Percentiles rank a stretch among this genome's conserved stretches.
Evolutionary conservation across 2,113 vertebrate species (phyloP).

Genomic region (Bubo blakistoni): DNA sequence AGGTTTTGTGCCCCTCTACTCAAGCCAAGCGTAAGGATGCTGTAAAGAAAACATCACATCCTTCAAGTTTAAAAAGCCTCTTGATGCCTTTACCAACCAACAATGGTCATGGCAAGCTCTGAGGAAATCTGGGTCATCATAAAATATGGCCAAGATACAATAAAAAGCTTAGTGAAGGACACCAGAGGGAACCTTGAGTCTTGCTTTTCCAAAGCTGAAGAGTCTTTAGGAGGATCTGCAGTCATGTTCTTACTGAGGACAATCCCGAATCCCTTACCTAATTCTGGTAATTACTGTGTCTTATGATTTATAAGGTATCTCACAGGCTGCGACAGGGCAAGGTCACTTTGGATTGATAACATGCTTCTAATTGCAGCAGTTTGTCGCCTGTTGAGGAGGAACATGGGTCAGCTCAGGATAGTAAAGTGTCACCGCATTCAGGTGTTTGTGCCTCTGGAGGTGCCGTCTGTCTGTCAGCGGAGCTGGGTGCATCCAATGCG

Average conservation of each 20-base stretch:
- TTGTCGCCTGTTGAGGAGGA: background rate
- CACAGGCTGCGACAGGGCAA: background rate
- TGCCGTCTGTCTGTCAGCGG: background rate
- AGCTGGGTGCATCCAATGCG: background rate
- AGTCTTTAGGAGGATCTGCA: background rate
- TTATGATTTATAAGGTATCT: background rate
- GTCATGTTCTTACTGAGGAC: background rate
- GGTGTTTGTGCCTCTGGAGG: background rate
- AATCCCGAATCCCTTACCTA: background rate
- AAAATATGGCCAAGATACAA: background rate
- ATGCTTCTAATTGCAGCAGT: background rate
- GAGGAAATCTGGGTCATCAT: background rate
- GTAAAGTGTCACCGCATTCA: background rate
- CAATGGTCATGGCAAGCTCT: background rate
- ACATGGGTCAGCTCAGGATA: background rate
- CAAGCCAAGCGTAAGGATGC: background rate
- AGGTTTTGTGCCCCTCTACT: background rate
- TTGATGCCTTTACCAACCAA: background rate
- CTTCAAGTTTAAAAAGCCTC: background rate
- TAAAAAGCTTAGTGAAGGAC: background rate
- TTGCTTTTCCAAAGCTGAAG: background rate
- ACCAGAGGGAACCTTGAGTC: background rate
- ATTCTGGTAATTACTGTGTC: background rate
- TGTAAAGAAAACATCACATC: background rate
- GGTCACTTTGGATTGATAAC: background rate